A percentile compares a stretch with the other conserved stretches of the same genome.
Evolutionary conservation across 1,140 invertebrate genomes (phyloP).

Genomic region (Drosophila takahashii): DNA sequence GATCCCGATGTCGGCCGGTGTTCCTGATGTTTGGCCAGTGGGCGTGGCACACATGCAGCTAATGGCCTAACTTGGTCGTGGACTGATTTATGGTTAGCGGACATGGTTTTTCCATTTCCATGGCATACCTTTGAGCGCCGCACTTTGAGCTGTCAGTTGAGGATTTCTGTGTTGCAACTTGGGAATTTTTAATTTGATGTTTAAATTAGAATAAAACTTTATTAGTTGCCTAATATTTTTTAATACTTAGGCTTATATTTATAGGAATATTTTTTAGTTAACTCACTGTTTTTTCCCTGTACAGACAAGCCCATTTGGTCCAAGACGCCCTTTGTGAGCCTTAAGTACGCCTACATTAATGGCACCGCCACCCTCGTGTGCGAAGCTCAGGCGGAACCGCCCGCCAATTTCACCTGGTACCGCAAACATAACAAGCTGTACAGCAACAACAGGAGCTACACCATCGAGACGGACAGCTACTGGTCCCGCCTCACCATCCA

Average conservation of each 20-base stretch:
- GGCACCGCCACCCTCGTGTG: constrained; percentile 86
- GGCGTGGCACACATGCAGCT: constrained; percentile 60
- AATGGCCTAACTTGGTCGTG: constrained; percentile 58
- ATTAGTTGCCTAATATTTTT: too few species aligned
- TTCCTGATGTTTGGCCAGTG: constrained; percentile 20
- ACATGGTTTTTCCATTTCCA: constrained; percentile 56
- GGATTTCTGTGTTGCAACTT: neutral
- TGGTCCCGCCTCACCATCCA: constrained; percentile 84
- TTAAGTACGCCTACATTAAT: constrained; percentile 85
- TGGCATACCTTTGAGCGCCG: constrained; percentile 27
- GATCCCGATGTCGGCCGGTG: constrained; percentile 14
- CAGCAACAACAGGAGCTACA: constrained; percentile 70
- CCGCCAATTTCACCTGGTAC: constrained; percentile 86
- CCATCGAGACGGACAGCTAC: constrained; percentile 77
- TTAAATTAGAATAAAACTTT: neutral
- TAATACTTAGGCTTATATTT: too few species aligned
- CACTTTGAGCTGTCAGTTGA: constrained; percentile 9
- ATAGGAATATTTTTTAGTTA: neutral
- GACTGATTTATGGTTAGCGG: constrained; percentile 62
- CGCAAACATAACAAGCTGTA: constrained; percentile 77
- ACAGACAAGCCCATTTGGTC: constrained; percentile 85
- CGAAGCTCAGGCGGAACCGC: constrained; percentile 86
- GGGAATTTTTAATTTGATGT: neutral
- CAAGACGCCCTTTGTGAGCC: constrained; percentile 61
- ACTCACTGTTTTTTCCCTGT: neutral